Evolutionary conservation across 2,797 vertebrate genomes (phyloP), one percentile per base, ranked within the genome.

Genomic region (Oreonectes daqikongensis): DNA sequence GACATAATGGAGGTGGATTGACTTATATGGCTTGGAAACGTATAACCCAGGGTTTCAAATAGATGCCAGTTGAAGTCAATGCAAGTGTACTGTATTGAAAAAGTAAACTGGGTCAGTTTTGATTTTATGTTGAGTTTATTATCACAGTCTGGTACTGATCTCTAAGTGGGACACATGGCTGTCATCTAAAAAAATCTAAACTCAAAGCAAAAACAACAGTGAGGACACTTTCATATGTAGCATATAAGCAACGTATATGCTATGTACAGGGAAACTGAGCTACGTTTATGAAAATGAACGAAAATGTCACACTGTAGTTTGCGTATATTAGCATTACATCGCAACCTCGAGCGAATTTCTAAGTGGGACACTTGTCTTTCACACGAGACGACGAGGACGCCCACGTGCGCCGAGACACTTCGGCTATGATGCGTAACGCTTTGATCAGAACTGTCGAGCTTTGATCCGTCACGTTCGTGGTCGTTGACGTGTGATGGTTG

Each of bases 361-460:
- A 74, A 53, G 32, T 53, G 30, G 71, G 59, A 74, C 22, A 38
- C 7, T n/a, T 55, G 12, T 72, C 46, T 40, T 32, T 74, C 72
- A 74, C 18, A 2, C 38, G 44, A 53, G 46, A 55, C 46, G 32
- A 42, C 1, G 20, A 44, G 63, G 72, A 67, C 63, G 44, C 72
- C 72, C 24, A 20, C 11, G 11, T 73, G 17, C 14, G n/a, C 20
- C 20, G n/a, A 7, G 53, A 66, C 40, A 35, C 40, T 66, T 75
- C 48, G 72, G 22, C 40, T n/a, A 65, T 48, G 24, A 38, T 67
- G n/a, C 11, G 5, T 11, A 46, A 18, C 0, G 1, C 72, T 75
- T 75, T 75, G 72, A 75, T 67, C 63, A 22, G 22, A 32, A 15
- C 40, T 32, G 38, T 35, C 14, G 4, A 3, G 26, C 63, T 75